Conservation (phyloP, 2,797 vertebrate species). For the Sebastes cheni region DNA sequence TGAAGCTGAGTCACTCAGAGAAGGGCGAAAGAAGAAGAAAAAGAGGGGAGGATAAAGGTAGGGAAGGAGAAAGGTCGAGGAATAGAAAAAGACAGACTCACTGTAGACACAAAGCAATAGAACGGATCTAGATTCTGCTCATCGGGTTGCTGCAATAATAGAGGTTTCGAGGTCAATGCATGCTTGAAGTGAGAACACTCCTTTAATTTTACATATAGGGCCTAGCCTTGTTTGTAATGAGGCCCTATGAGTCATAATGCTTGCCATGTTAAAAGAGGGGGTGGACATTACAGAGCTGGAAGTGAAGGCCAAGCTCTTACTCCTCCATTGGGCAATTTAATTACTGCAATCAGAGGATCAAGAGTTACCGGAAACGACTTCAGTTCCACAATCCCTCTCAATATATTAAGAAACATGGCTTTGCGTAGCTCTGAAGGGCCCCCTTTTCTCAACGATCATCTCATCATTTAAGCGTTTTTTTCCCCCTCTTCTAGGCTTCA, state of each 20-base stretch:
- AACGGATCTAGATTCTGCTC: constrained; percentile 25
- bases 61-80: background rate
- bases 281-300: constrained; percentile 36
- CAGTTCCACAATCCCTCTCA: constrained; percentile 27
- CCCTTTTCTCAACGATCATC: constrained; percentile 25
- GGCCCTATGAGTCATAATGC: constrained; percentile 45
- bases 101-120: background rate
- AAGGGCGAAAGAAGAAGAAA: constrained; percentile 2
- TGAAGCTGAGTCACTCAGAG: constrained; percentile 45
- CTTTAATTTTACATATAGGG: constrained; percentile 64
- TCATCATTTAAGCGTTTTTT: constrained; percentile 33
- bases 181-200: constrained; percentile 34
- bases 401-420: constrained; percentile 41
- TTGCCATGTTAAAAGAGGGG: constrained; percentile 53
- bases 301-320: constrained; percentile 46
- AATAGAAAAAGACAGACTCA: background rate
- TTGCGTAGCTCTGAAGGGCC: constrained; percentile 37
- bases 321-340: constrained; percentile 71
- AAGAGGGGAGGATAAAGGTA: background rate
- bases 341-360: constrained; percentile 72
- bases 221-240: constrained; percentile 58
- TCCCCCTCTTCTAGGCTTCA: background rate
- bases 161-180: constrained; percentile 40
- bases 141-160: constrained; percentile 30
- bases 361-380: constrained; percentile 65